Evolutionary conservation across 2,888 invertebrate species (phyloP).

Genomic region (Nasonovia ribisnigri): DNA sequence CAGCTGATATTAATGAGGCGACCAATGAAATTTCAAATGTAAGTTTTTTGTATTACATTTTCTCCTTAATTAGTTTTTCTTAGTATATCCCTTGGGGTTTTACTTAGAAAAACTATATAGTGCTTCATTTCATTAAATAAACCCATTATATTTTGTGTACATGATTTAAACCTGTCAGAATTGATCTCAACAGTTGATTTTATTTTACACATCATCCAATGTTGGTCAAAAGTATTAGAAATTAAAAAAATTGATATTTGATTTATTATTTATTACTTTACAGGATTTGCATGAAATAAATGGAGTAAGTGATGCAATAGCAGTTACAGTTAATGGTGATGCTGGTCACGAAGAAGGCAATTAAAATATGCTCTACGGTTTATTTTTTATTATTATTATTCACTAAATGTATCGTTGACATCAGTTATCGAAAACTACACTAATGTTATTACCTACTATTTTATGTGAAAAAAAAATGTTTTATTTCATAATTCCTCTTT

Average conservation of each 20-base stretch:
- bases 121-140: neutral
- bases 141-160: neutral
- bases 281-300: slow-evolving; percentile 40
- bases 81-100: neutral
- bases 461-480: slow-evolving; percentile 50
- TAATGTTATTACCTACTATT: slow-evolving; percentile 62
- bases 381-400: slow-evolving; percentile 40
- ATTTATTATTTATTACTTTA: neutral
- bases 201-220: neutral
- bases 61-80: neutral
- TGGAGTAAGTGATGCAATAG: slow-evolving; percentile 44
- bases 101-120: neutral
- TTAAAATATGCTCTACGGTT: slow-evolving; percentile 23
- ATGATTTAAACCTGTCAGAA: neutral
- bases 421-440: slow-evolving; percentile 60
- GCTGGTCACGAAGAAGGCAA: neutral
- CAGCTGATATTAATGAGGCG: slow-evolving; percentile 36
- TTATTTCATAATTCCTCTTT: slow-evolving; percentile 45
- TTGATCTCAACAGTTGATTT: neutral
- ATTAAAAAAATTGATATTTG: neutral
- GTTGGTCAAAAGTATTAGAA: neutral
- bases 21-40: slow-evolving; percentile 48
- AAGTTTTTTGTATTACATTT: neutral
- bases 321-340: slow-evolving; percentile 51
- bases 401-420: slow-evolving; percentile 56